Conservation (phyloP, 2,888 invertebrate species). For the Muschampia plurimacula region DNA sequence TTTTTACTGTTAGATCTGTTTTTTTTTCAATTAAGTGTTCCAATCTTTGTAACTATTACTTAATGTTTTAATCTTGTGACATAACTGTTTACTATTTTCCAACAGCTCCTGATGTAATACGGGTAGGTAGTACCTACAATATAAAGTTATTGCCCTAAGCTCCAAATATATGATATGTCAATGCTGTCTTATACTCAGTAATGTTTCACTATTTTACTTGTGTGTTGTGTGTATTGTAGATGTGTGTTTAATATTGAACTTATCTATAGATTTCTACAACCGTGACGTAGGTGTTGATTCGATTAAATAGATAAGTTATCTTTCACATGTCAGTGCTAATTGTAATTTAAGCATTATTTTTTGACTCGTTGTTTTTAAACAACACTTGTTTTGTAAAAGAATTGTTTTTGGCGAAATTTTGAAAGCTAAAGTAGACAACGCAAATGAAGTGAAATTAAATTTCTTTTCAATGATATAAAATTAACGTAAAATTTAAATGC, state of each 20-base stretch:
- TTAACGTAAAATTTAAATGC: background rate
- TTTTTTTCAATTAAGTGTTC: no score
- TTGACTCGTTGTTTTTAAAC: slow-evolving; percentile 2
- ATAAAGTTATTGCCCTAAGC: background rate
- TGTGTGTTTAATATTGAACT: slow-evolving; percentile 4
- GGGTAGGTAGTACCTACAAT: background rate
- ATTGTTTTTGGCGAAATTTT: background rate
- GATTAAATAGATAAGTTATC: slow-evolving; percentile 5
- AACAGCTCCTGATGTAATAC: background rate
- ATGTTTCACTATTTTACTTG: no score
- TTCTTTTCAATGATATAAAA: background rate
- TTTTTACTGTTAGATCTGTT: no score
- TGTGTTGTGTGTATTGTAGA: no score
- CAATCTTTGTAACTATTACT: no score
- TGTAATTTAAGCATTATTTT: background rate
- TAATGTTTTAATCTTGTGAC: background rate
- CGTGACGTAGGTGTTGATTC: slow-evolving; percentile 2
- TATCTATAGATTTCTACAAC: slow-evolving; percentile 5
- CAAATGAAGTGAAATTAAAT: slow-evolving; percentile 5
- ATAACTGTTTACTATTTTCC: background rate
- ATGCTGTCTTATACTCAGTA: background rate
- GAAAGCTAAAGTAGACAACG: background rate
- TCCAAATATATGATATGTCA: background rate
- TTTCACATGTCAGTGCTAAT: slow-evolving; percentile 14
- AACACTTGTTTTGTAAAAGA: background rate